Base-by-base conservation (phyloP, 1,140 invertebrate genomes). In the Drosophila sturtevanti region DNA sequence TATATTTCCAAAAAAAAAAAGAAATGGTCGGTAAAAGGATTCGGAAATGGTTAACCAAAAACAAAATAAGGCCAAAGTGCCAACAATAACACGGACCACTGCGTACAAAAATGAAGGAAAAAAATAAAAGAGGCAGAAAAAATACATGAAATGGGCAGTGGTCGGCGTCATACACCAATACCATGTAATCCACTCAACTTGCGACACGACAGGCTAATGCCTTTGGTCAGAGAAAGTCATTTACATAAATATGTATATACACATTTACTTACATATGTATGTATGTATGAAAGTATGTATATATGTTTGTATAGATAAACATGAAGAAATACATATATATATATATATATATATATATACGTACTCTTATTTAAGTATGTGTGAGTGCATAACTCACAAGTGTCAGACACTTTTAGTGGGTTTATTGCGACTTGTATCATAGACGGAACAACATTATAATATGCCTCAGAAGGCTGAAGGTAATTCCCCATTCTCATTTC, bases 11-110 rank as follows among this genome's bases (percentile, higher is more conserved):
- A 61, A 59, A n/a, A n/a, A n/a, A n/a, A n/a, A n/a, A n/a, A n/a
- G n/a, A 56, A 55, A 54, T 58, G 58, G 61, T 75, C 70, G 68
- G 65, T 31, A 54, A 78, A 87, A 63, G 66, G 54, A 72, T 62
- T 66, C 48, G 56, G 38, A 59, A 66, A 59, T 59, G 61, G 52
- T 70, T 59, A 38, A 34, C 58, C 34, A 21, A 61, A 67, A 77
- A 55, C n/a, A 24, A 68, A 76, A 77, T 6, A 52, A 54, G 34
- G 34, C 52, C 18, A 27, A 75, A 44, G 54, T 35, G 41, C 38
- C 52, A 58, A 56, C 21, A n/a, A 22, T 16, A 54, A 34, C 5
- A 44, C 21, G 16, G 27, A 31, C 10, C 38, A 54, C 27, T 35
- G n/a, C 12, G 22, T 56, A 51, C 51, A 14, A 12, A 55, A 10